A percentile compares a stretch with the other conserved stretches of the same genome.
phyloP scores from a whole-genome alignment of 2,797 vertebrate species.

The Chaetophractus vellerosus region DNA sequence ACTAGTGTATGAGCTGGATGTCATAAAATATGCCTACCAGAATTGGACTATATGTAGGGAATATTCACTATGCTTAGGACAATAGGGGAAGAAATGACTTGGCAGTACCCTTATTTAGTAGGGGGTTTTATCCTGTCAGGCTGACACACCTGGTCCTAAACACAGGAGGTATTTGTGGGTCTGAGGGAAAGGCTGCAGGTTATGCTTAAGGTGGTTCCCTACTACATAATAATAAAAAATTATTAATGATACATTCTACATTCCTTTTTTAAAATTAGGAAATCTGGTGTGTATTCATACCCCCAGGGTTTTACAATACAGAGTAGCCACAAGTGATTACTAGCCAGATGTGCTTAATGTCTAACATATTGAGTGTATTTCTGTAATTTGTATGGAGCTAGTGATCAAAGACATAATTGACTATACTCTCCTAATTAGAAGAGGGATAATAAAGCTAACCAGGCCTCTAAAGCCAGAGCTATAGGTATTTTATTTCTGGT shows the following conservation, averaged over 20 bases:
- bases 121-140: no score
- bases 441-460: background rate
- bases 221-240: background rate
- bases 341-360: background rate
- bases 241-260: background rate
- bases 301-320: background rate
- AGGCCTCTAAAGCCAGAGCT: background rate
- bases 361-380: background rate
- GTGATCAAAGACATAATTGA: background rate
- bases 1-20: no score
- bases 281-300: background rate
- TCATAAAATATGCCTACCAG: no score
- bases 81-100: no score
- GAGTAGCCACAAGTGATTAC: background rate
- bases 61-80: no score
- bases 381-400: background rate
- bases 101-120: no score
- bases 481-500: background rate
- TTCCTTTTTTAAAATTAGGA: background rate
- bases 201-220: no score
- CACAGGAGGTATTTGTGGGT: no score
- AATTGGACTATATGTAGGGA: no score
- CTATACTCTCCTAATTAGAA: background rate
- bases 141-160: no score
- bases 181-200: no score